Evolutionary conservation across 1,140 invertebrate species (phyloP), one percentile per base, ranked within the genome.

Genomic region (Drosophila sucinea): DNA sequence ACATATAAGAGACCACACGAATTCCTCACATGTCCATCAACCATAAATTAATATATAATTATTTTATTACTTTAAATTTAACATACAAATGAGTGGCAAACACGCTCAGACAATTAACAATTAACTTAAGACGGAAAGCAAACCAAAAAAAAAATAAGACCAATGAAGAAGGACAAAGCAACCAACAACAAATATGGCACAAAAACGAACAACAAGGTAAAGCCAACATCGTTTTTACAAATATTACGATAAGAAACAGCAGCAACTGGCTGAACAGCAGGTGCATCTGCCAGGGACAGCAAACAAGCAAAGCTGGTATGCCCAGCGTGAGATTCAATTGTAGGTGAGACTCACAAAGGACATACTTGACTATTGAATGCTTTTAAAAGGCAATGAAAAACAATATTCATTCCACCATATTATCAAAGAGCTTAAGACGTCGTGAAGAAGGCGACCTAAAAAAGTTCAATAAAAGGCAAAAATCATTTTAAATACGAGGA

Each of bases 11-110:
- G 47, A 17, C 11, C 30, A 57, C 55, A 57, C 55, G 11, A 17
- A 33, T 30, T 32, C 30, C 56, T 58, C 56, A 58, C 76, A 78
- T 78, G 76, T 75, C 60, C 60, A n/a, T 27, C 17, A 27, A 35
- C 73, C 73, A 83, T 77, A 82, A 80, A 87, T 87, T 83, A 87
- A 79, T 79, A 82, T 80, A 83, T 87, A 87, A 87, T 87, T 87
- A 83, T 87, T 87, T 87, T 89, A 87, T 87, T 80, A 80, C 73
- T 83, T 82, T 74, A 80, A 87, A 81, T 68, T 78, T 60, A 72
- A 77, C 60, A 74, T 51, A 83, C 83, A 87, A 87, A 87, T 83
- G 84, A 73, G 74, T 58, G 70, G 67, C 69, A 74, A 57, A 78
- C 83, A 87, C 84, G 84, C 83, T 60, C 70, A 38, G 41, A 66